Evolutionary conservation across 2,888 invertebrate genomes (phyloP).

Genomic region (Taenaris catops): DNA sequence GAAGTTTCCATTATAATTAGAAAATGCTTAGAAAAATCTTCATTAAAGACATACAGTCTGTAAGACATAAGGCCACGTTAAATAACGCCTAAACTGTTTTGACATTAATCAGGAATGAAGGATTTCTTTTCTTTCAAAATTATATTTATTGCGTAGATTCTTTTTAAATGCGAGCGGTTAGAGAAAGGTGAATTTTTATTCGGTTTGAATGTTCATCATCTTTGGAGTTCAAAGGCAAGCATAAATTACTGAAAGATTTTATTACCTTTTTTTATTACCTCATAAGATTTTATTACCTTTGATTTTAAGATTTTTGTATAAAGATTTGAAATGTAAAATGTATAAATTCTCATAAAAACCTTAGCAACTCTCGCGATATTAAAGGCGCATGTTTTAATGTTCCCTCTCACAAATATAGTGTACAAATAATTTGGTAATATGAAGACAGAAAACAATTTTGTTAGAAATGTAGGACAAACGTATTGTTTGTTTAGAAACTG

Average conservation of each 20-base stretch:
- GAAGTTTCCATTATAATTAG: too few species aligned
- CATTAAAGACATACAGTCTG: too few species aligned
- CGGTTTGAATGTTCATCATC: constrained; percentile 12
- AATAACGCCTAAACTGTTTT: too few species aligned
- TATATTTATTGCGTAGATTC: constrained; percentile 13
- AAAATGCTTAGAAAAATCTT: too few species aligned
- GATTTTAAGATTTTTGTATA: constrained; percentile 3
- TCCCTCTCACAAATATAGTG: not conserved
- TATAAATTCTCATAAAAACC: constrained; percentile 4
- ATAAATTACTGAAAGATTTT: constrained; percentile 18
- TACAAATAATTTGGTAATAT: not conserved
- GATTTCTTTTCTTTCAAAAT: constrained; percentile 6
- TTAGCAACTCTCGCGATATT: constrained; percentile 2
- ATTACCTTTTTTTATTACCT: constrained; percentile 12
- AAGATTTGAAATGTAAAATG: constrained; percentile 1
- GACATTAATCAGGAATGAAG: too few species aligned
- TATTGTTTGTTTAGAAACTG: too few species aligned
- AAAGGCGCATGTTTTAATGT: not conserved
- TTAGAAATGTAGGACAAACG: too few species aligned
- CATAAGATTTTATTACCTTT: constrained; percentile 18
- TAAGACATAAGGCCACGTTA: too few species aligned
- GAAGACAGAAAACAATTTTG: too few species aligned
- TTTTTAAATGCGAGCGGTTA: constrained; percentile 11
- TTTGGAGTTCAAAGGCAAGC: constrained; percentile 17
- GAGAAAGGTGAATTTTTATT: constrained; percentile 11